phyloP scores from a whole-genome alignment of 2,888 invertebrate species.

The Teinopalpus imperialis region DNA sequence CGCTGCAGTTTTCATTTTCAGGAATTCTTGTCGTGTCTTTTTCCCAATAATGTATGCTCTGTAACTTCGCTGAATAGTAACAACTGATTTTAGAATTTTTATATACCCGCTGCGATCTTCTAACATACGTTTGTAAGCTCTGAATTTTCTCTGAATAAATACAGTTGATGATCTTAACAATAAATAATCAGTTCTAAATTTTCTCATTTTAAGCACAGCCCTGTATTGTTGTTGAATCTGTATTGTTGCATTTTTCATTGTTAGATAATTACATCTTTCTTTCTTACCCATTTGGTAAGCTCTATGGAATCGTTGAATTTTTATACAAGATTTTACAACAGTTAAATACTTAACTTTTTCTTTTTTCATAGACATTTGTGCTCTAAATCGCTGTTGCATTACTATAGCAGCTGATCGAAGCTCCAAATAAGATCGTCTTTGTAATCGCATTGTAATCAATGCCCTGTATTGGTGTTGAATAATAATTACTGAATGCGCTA shows the following conservation, averaged over 20 bases:
- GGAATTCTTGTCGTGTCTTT: conserved; percentile 46
- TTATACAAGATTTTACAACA: conserved; percentile 49
- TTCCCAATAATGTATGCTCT: conserved; percentile 46
- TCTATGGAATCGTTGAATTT: conserved; percentile 67
- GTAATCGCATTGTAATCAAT: conserved; percentile 46
- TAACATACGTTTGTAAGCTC: conserved; percentile 54
- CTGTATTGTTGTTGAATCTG: conserved; percentile 54
- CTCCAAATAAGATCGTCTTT: conserved; percentile 46
- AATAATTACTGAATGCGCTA: conserved; percentile 42
- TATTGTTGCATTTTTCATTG: conserved; percentile 43
- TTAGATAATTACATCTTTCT: conserved; percentile 49
- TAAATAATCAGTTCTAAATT: conserved; percentile 44
- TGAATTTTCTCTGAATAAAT: conserved; percentile 58
- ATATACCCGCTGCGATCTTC: conserved; percentile 53
- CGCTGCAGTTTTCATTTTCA: conserved; percentile 46
- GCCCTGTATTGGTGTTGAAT: conserved; percentile 68
- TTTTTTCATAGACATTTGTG: conserved; percentile 49
- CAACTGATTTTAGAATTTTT: conserved; percentile 49
- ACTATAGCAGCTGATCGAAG: conserved; percentile 37
- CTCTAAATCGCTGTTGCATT: conserved; percentile 60
- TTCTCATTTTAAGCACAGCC: conserved; percentile 52
- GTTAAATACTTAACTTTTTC: conserved; percentile 55
- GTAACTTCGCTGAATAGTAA: conserved; percentile 65
- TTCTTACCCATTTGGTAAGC: conserved; percentile 43
- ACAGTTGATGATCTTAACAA: conserved; percentile 38